A percentile compares a stretch with the other conserved stretches of the same genome.
phyloP scores from a whole-genome alignment of 2,888 invertebrate genomes.

The Plebejus melissa region DNA sequence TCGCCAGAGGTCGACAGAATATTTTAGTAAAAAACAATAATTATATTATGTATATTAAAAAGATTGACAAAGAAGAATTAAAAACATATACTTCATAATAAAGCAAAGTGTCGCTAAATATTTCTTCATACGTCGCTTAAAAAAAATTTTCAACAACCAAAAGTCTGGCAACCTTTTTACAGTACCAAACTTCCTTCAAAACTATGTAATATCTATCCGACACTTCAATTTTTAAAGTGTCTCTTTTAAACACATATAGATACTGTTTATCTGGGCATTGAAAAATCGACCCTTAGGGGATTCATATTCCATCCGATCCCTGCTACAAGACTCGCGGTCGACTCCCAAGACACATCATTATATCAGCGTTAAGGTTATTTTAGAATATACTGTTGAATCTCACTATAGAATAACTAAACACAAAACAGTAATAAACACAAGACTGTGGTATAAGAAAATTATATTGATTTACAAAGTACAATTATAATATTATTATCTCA shows the following conservation, averaged over 20 bases:
- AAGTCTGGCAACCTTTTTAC: background rate
- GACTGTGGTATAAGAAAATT: background rate
- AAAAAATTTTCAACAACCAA: background rate
- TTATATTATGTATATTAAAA: no score
- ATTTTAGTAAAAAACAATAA: no score
- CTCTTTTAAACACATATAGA: background rate
- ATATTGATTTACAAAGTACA: no score
- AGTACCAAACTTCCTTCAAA: no score
- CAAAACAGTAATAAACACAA: background rate
- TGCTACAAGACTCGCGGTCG: background rate
- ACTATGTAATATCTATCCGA: background rate
- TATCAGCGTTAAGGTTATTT: background rate
- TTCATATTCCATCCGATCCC: background rate
- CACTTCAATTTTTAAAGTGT: background rate
- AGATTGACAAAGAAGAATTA: no score
- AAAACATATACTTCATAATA: no score
- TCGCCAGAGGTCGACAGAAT: no score
- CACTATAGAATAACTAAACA: background rate
- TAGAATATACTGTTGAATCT: background rate
- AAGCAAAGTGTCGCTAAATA: no score
- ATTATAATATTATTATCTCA: background rate
- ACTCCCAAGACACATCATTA: background rate
- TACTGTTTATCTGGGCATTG: background rate
- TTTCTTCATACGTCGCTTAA: no score
- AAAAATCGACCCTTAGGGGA: background rate